Percentiles rank a stretch among this genome's conserved stretches.
These are phyloP conservation scores for Rhegmatorhina hoffmannsi DNA, from an alignment of 2,113 vertebrate species.

Conservation along the genomic window DNA sequence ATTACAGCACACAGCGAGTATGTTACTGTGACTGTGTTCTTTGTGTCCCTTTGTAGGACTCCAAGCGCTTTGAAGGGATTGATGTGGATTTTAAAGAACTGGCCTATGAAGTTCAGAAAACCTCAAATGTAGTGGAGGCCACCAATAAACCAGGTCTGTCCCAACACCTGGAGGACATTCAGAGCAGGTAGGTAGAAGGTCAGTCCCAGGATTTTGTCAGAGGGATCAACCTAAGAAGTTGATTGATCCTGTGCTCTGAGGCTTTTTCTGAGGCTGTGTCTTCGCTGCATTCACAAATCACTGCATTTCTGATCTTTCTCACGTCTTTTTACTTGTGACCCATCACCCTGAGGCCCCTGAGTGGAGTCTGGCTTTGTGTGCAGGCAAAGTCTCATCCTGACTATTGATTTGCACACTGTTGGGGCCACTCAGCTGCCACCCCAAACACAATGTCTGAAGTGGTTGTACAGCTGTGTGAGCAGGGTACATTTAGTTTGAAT, in stretches of 20 bases:
- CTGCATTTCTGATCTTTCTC: not conserved
- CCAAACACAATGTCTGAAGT: not conserved
- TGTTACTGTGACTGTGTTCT: not conserved
- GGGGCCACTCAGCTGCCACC: not conserved
- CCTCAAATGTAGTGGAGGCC: conserved; percentile 89
- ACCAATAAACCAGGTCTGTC: conserved; percentile 88
- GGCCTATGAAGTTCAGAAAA: conserved; percentile 78
- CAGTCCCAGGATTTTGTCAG: not conserved
- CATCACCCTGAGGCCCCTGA: not conserved
- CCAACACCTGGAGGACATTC: conserved; percentile 88
- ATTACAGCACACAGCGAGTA: not conserved
- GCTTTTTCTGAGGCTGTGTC: not conserved
- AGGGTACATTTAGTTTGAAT: not conserved
- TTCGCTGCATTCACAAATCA: not conserved
- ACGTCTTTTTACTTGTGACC: not conserved
- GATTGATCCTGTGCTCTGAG: not conserved
- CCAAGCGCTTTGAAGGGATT: conserved; percentile 88
- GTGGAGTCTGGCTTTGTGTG: not conserved
- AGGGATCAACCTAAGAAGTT: not conserved
- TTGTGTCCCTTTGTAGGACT: conserved; percentile 78
- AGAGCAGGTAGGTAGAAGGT: conserved; percentile 80
- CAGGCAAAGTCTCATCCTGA: not conserved
- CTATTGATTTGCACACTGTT: not conserved
- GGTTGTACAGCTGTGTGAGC: not conserved
- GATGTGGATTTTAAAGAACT: conserved; percentile 90